phyloP scores from a whole-genome alignment of 2,888 invertebrate species.

The Rambutsinella grinnellia region DNA sequence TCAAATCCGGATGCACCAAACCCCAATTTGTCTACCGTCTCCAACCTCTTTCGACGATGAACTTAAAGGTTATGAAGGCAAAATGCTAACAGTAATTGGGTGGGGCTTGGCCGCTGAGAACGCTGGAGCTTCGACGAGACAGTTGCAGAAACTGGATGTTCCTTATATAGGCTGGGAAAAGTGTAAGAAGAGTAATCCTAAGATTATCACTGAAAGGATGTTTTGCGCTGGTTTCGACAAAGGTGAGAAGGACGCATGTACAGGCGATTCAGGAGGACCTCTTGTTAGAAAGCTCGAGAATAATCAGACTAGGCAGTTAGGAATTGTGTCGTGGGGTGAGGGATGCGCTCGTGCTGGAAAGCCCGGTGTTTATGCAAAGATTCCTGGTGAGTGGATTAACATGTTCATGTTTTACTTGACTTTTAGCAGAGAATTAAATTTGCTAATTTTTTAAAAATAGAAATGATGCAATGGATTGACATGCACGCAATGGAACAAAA shows the following conservation, averaged over 20 bases:
- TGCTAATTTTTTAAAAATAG: conserved; percentile 17
- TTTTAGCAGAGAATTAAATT: conserved; percentile 7
- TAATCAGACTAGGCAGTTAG: conserved; percentile 59
- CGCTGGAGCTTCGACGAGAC: conserved; percentile 60
- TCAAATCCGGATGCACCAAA: conserved; percentile 49
- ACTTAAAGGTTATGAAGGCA: conserved; percentile 15
- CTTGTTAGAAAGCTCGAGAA: conserved; percentile 31
- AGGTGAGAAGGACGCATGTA: conserved; percentile 38
- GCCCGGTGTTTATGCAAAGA: conserved; percentile 31
- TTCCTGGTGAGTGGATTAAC: background rate
- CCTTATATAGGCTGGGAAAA: conserved; percentile 39
- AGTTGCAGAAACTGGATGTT: conserved; percentile 61
- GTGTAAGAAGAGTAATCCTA: conserved; percentile 43
- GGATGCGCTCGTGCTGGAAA: conserved; percentile 58
- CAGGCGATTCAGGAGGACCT: conserved; percentile 50
- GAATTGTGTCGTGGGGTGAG: conserved; percentile 62
- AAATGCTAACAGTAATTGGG: conserved; percentile 36
- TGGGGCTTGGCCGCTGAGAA: conserved; percentile 57
- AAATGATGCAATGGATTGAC: conserved; percentile 52
- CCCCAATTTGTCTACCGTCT: conserved; percentile 62
- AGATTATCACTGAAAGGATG: conserved; percentile 55
- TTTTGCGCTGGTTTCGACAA: conserved; percentile 51
- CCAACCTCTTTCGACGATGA: background rate
- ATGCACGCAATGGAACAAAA: conserved; percentile 38
- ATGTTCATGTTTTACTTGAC: background rate